Evolutionary conservation across 2,797 vertebrate genomes (phyloP), one percentile per base, ranked within the genome.

Genomic region (Dromococcyx pavoninus): DNA sequence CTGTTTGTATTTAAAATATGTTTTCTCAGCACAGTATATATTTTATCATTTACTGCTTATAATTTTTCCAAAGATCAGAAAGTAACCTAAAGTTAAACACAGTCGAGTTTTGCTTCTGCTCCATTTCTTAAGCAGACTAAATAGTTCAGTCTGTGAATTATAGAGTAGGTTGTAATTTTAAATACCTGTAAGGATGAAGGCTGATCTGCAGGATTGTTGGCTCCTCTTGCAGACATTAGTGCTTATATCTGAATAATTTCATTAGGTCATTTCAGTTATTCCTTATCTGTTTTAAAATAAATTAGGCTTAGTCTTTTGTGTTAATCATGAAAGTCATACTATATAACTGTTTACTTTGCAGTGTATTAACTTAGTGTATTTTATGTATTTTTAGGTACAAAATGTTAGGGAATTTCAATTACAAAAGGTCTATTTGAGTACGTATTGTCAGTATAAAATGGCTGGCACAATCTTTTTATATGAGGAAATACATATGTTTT

Each of bases 161-260:
- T 39, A 35, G 70, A 75, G 46, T 80, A 72, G 62, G 78, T 50
- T n/a, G 85, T 73, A 62, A 73, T 88, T 92, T 81, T 73, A 78
- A 91, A 48, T 93, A 95, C 95, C 91, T 95, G 64, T 67, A 76
- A 95, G 83, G 72, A 72, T 78, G 91, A 58, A 92, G 94, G 71
- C 76, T 92, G 90, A 86, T 80, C 80, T 91, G 76, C 81, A 91
- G 70, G 51, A 84, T 75, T 93, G 60, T 62, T 95, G 88, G 80
- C 81, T 88, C 91, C 86, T 95, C 81, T 92, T 95, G 79, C 93
- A 82, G 90, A 70, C 81, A 53, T 73, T 78, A n/a, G 17, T 95
- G 81, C 48, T 91, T 91, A 13, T 43, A 62, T 85, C 83, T 81
- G 53, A 94, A 97, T 90, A 69, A 91, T 93, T 96, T 92, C 92